Percentiles rank a stretch among this genome's conserved stretches.
Evolutionary conservation across 2,113 vertebrate species (phyloP).

Genomic region (Phyllostomus discolor): DNA sequence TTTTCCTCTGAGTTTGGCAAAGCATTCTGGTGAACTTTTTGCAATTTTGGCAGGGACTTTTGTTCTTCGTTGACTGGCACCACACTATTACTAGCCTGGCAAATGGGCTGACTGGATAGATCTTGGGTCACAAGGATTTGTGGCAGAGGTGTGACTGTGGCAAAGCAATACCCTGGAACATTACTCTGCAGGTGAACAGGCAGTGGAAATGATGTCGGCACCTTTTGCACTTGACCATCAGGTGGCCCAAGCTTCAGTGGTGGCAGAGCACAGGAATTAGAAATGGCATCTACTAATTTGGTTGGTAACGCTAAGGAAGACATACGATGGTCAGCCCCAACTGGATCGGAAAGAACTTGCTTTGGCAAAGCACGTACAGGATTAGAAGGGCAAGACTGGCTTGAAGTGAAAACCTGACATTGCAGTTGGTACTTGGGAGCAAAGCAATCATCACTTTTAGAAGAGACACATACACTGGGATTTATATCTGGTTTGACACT

Average conservation of each 20-base stretch:
- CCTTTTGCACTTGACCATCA: slow-evolving; percentile 66
- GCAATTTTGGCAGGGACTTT: slow-evolving; percentile 76
- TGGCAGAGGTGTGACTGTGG: slow-evolving; percentile 84
- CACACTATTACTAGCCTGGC: slow-evolving; percentile 74
- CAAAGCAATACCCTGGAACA: slow-evolving; percentile 80
- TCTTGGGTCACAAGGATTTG: slow-evolving; percentile 96
- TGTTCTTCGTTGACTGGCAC: slow-evolving; percentile 79
- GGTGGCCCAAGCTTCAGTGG: slow-evolving; percentile 73
- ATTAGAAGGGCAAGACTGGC: slow-evolving; percentile 82
- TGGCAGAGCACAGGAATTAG: slow-evolving; percentile 80
- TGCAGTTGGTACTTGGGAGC: slow-evolving; percentile 95
- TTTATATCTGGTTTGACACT: slow-evolving; percentile 70
- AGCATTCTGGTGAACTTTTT: slow-evolving; percentile 76
- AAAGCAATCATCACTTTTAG: slow-evolving; percentile 79
- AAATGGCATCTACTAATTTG: slow-evolving; percentile 77
- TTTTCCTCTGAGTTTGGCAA: slow-evolving; percentile 75
- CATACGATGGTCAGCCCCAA: slow-evolving; percentile 54
- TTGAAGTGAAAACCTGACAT: slow-evolving; percentile 81
- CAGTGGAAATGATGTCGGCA: slow-evolving; percentile 81
- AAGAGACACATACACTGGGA: neutral
- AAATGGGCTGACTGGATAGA: slow-evolving; percentile 82
- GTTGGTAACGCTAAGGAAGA: slow-evolving; percentile 66
- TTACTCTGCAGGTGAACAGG: slow-evolving; percentile 81
- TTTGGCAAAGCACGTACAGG: slow-evolving; percentile 79
- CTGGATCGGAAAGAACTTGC: slow-evolving; percentile 80